These are phyloP conservation scores for Phenganax marumi DNA, from an alignment of 92 coral and sea anemone genomes.

Conservation along the genomic window DNA sequence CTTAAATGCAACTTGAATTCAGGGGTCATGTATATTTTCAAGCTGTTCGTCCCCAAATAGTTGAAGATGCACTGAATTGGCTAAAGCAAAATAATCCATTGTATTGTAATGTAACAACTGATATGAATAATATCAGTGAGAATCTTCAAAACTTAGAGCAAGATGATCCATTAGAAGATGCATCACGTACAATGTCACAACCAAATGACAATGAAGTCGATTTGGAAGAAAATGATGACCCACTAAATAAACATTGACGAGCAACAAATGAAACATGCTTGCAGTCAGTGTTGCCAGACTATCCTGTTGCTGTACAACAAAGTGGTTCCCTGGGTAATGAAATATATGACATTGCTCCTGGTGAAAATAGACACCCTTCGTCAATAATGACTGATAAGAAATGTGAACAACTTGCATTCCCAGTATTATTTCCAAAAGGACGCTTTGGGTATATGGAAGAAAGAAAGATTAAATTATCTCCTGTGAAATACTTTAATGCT, in stretches of 20 bases:
- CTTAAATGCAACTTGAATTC: conserved; percentile 59
- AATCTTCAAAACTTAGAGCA: neutral
- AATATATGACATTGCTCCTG: conserved; percentile 55
- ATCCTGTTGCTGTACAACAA: neutral
- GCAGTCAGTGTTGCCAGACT: conserved; percentile 57
- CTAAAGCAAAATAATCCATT: conserved; percentile 1
- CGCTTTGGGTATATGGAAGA: conserved; percentile 56
- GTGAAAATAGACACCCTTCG: no score
- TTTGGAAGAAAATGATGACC: conserved; percentile 61
- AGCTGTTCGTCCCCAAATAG: conserved; percentile 57
- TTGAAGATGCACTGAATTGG: neutral
- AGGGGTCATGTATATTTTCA: conserved; percentile 70
- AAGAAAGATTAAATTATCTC: no score
- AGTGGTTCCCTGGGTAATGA: conserved; percentile 42
- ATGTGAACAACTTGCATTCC: conserved; percentile 57
- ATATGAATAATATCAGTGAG: neutral
- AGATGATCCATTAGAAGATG: conserved; percentile 30
- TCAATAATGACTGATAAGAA: conserved; percentile 51
- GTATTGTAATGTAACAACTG: neutral
- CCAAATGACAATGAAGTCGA: conserved; percentile 21
- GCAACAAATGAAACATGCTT: conserved; percentile 63
- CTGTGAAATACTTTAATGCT: no score
- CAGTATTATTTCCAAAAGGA: conserved; percentile 68
- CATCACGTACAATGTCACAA: neutral
- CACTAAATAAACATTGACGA: conserved; percentile 61